A percentile compares a stretch with the other conserved stretches of the same genome.
Evolutionary conservation across 2,888 invertebrate species (phyloP).

Genomic region (Leptopterna dolabrata): DNA sequence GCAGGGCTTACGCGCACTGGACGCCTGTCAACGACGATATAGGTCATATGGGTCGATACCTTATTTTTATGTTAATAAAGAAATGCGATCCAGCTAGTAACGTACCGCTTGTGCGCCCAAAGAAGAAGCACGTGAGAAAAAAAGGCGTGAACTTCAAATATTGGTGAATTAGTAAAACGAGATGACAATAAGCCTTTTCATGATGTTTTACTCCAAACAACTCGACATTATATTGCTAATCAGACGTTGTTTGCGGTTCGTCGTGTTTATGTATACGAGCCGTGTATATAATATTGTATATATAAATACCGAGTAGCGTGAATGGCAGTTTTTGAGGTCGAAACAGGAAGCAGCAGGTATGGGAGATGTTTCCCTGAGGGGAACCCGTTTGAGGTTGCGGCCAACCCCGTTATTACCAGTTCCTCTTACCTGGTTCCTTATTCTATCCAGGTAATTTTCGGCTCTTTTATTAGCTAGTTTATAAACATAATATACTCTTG

Average conservation of each 20-base stretch:
- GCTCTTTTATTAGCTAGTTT: constrained; percentile 18
- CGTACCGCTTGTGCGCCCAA: not conserved
- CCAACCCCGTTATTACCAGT: not conserved
- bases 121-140: not conserved
- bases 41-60: too few species aligned
- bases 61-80: not conserved
- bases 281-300: not conserved
- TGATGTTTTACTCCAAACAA: not conserved
- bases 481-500: constrained; percentile 25
- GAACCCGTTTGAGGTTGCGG: not conserved
- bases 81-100: not conserved
- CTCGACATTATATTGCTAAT: not conserved
- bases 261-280: not conserved
- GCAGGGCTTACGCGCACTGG: too few species aligned
- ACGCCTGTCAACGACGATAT: too few species aligned
- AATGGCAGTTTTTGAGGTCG: not conserved
- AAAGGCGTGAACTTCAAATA: not conserved
- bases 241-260: not conserved
- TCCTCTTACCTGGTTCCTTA: not conserved
- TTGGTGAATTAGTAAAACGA: not conserved
- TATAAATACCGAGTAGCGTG: not conserved
- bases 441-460: not conserved
- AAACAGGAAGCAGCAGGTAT: not conserved
- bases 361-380: not conserved
- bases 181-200: not conserved